phyloP scores from a whole-genome alignment of 2,888 invertebrate genomes.

The Clistopyga incitator region DNA sequence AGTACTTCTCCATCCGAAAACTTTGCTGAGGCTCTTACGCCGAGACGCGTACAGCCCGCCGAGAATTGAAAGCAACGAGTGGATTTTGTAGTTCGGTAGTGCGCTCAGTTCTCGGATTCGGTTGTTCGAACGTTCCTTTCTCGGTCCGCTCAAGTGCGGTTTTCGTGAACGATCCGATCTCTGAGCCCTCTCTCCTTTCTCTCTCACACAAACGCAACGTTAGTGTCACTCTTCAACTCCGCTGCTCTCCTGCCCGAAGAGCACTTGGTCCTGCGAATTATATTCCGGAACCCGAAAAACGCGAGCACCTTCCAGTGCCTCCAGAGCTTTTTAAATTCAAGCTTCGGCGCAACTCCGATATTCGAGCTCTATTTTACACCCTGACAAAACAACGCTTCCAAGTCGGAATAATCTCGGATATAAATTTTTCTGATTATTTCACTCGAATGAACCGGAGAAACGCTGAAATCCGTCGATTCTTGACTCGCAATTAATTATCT shows the following conservation, averaged over 20 bases:
- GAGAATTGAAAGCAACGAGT: conserved; percentile 56
- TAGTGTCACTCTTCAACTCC: neutral
- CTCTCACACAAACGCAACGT: neutral
- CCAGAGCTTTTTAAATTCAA: neutral
- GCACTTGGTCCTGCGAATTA: neutral
- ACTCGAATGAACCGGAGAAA: neutral
- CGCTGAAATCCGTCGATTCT: neutral
- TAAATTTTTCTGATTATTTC: neutral
- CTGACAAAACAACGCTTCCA: neutral
- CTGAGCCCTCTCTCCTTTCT: neutral
- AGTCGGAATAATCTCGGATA: neutral
- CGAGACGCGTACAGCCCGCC: conserved; percentile 37
- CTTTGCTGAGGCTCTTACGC: conserved; percentile 40
- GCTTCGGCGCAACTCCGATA: neutral
- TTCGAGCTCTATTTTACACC: neutral
- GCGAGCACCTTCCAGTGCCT: neutral
- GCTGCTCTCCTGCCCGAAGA: neutral
- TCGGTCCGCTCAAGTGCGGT: conserved; percentile 37
- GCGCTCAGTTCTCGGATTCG: conserved; percentile 33
- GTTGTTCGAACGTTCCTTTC: conserved; percentile 3
- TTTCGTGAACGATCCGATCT: conserved; percentile 30
- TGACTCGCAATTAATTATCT: no score
- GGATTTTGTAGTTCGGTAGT: conserved; percentile 47
- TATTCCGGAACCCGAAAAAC: conserved; percentile 1
- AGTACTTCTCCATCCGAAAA: conserved; percentile 41